phyloP scores from a whole-genome alignment of 1,140 invertebrate genomes.

The Drosophila melanica region DNA sequence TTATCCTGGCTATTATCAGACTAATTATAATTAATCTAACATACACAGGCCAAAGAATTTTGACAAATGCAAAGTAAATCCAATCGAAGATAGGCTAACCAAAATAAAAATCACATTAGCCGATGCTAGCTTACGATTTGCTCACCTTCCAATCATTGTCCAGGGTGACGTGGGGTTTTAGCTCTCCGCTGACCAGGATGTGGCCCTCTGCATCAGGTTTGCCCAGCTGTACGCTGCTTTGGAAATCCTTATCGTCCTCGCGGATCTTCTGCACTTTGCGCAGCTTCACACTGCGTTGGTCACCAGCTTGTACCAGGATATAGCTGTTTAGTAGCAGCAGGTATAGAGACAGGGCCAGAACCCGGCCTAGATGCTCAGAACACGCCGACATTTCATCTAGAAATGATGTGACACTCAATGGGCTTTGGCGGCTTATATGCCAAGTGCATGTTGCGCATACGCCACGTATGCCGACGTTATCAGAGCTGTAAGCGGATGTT shows the following conservation, averaged over 20 bases:
- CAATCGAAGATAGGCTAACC: too few species aligned
- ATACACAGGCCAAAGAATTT: too few species aligned
- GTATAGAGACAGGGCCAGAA: not conserved
- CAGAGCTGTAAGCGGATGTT: constrained; percentile 8
- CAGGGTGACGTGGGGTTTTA: constrained; percentile 38
- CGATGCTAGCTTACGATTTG: too few species aligned
- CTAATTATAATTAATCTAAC: too few species aligned
- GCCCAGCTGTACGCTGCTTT: constrained; percentile 34
- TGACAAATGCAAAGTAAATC: too few species aligned
- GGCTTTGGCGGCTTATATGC: not conserved
- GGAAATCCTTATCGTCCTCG: constrained; percentile 34
- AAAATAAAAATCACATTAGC: too few species aligned
- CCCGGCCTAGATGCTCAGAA: not conserved
- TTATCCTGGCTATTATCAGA: too few species aligned
- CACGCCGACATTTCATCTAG: constrained; percentile 26
- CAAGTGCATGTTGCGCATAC: constrained; percentile 13
- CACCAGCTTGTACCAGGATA: not conserved
- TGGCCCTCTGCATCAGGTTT: constrained; percentile 31
- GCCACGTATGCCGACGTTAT: constrained; percentile 15
- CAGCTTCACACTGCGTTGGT: constrained; percentile 29
- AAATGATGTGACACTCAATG: not conserved
- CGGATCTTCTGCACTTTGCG: constrained; percentile 46
- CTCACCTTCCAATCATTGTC: constrained; percentile 70
- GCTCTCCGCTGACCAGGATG: constrained; percentile 40
- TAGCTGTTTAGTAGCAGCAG: constrained; percentile 25